Percentiles rank a stretch among this genome's conserved stretches.
phyloP scores from a whole-genome alignment of 1,140 invertebrate genomes.

The Ceratoteleas bidentatus region DNA sequence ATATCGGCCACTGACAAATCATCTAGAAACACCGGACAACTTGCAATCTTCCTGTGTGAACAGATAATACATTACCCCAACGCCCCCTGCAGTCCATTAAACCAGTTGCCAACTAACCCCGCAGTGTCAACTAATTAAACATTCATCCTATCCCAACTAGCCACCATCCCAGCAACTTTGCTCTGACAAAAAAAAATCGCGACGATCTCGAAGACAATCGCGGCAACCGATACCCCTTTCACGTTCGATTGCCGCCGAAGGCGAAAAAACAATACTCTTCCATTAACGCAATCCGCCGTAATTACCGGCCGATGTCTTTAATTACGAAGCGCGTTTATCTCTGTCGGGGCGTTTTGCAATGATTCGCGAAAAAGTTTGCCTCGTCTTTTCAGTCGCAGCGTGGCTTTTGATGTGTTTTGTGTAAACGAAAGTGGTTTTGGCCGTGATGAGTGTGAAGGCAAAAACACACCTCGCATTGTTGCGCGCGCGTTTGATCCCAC shows the following conservation, averaged over 20 bases:
- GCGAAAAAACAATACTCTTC: constrained; percentile 6
- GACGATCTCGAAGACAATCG: neutral
- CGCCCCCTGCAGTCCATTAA: constrained; percentile 50
- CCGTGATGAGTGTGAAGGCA: constrained; percentile 39
- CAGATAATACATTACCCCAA: constrained; percentile 24
- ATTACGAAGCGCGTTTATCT: constrained; percentile 23
- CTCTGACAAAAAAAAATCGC: too few species aligned
- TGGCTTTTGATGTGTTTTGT: constrained; percentile 45
- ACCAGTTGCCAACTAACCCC: constrained; percentile 62
- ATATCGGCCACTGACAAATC: constrained; percentile 32
- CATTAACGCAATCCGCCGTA: constrained; percentile 10
- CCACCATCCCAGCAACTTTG: too few species aligned
- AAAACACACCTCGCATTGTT: constrained; percentile 36
- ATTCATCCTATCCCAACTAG: too few species aligned
- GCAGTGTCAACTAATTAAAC: constrained; percentile 74
- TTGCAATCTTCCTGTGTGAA: constrained; percentile 52
- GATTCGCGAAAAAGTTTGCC: constrained; percentile 36
- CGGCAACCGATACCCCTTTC: neutral
- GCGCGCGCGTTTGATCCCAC: constrained; percentile 28
- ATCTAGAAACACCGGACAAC: constrained; percentile 47
- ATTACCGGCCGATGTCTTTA: constrained; percentile 28
- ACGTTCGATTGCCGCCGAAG: constrained; percentile 1
- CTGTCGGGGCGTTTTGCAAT: constrained; percentile 34
- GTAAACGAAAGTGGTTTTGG: constrained; percentile 34
- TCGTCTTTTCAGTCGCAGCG: constrained; percentile 10